Base-by-base conservation (phyloP, 2,888 invertebrate species). In the Scrobipalpa atriplicella region DNA sequence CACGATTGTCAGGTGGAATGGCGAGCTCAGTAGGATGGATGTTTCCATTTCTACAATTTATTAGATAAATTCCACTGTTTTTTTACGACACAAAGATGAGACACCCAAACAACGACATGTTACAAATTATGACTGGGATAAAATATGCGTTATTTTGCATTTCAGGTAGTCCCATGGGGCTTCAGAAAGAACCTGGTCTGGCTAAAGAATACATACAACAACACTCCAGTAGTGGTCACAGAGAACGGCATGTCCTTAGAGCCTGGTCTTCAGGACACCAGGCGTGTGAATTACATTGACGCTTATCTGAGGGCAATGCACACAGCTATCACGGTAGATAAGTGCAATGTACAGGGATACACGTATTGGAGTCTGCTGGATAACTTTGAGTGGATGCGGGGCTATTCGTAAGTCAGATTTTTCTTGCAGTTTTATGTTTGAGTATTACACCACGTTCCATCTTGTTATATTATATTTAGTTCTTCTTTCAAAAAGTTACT, bases 341-440 rank as follows among this genome's bases (percentile, higher is more conserved):
- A 93, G 0, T 95, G 94, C 70, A 89, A 90, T 63, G 93, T 96
- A 0, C 79, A 89, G 9, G 96, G 95, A 0, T 97, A 97, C 78
- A 94, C 95, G 0, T 94, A 95, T 66, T 97, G 97, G 96, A 95
- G 95, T 71, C 84, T 97, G 16, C 93, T 97, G 85, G 97, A 98
- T 77, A 96, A 96, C 78, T 96, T 95, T 83, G 97, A 97, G 82
- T 97, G 97, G 97, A 91, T 92, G 68, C 90, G 93, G 56, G 97
- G 97, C 36, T 97, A 94, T 79, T 94, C 94, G 94, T 95, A 70
- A 89, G 91, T 87, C 5, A 5, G 29, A 29, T 5, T 29, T 29
- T 29, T 29, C 29, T 29, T 29, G 29, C 29, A 29, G n/a, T n/a
- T n/a, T n/a, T n/a, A n/a, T n/a, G n/a, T n/a, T n/a, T n/a, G n/a